Percentiles rank a stretch among this genome's conserved stretches.
These are phyloP conservation scores for Chrysochloris asiatica DNA, from an alignment of 2,113 vertebrate genomes.

Conservation along the genomic window DNA sequence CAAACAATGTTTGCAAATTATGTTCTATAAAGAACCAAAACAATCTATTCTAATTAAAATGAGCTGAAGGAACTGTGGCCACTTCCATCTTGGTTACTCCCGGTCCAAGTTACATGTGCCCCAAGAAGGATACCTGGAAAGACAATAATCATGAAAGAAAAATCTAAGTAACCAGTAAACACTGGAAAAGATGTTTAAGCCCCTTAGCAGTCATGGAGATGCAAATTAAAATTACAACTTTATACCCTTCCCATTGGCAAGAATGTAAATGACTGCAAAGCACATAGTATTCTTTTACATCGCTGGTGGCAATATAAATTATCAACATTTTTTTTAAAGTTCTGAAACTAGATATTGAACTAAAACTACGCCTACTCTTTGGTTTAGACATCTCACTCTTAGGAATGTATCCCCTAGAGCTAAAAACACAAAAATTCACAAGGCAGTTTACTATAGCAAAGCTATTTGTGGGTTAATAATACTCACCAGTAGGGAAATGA, in stretches of 20 bases:
- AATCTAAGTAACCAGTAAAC: background rate
- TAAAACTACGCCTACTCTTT: slow-evolving; percentile 19
- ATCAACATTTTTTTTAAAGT: slow-evolving; percentile 26
- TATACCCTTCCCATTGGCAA: background rate
- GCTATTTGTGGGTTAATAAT: slow-evolving; percentile 21
- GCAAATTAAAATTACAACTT: slow-evolving; percentile 44
- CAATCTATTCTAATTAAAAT: background rate
- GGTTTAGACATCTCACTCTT: background rate
- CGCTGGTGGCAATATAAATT: slow-evolving; percentile 1
- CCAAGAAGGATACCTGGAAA: background rate
- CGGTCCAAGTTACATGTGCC: background rate
- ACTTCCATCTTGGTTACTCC: background rate
- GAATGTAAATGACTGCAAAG: slow-evolving; percentile 1
- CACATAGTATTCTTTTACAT: background rate
- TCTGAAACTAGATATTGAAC: slow-evolving; percentile 16
- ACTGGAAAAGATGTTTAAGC: background rate
- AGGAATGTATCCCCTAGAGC: slow-evolving; percentile 23
- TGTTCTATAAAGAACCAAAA: background rate
- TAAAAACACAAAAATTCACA: background rate
- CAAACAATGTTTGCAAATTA: background rate
- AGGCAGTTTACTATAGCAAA: background rate
- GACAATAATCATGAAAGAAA: slow-evolving; percentile 9
- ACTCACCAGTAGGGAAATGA: background rate
- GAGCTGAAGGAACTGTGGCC: background rate
- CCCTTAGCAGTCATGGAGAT: slow-evolving; percentile 29